Conservation (phyloP, 2,888 invertebrate genomes). For the Timema podura region DNA sequence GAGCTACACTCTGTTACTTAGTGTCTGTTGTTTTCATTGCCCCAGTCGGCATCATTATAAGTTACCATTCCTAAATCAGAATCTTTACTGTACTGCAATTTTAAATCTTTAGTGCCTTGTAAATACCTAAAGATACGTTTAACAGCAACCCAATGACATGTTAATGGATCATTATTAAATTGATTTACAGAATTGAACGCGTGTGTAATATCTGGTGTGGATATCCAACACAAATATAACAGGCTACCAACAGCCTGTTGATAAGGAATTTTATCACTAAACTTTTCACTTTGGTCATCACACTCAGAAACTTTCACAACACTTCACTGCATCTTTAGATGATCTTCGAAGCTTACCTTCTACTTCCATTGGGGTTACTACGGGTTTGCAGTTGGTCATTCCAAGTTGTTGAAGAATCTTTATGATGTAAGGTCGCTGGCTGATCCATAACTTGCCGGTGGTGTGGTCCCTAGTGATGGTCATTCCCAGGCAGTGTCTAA, state of each 20-base stretch:
- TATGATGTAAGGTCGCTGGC: background rate
- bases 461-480: background rate
- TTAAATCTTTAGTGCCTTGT: background rate
- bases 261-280: background rate
- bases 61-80: background rate
- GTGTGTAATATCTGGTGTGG: background rate
- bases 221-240: background rate
- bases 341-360: background rate
- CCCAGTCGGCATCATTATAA: too few species aligned
- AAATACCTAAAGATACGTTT: slow-evolving; percentile 2
- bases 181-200: background rate
- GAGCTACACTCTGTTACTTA: background rate
- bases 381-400: background rate
- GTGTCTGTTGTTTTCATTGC: background rate
- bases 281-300: background rate
- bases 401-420: background rate
- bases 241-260: background rate
- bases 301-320: background rate
- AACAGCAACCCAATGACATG: background rate
- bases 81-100: background rate
- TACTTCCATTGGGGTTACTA: background rate
- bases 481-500: background rate
- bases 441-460: background rate
- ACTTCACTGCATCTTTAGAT: background rate
- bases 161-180: background rate